A percentile compares a stretch with the other conserved stretches of the same genome.
Conservation (phyloP, 2,888 invertebrate species). For the Idaea dimidiata region DNA sequence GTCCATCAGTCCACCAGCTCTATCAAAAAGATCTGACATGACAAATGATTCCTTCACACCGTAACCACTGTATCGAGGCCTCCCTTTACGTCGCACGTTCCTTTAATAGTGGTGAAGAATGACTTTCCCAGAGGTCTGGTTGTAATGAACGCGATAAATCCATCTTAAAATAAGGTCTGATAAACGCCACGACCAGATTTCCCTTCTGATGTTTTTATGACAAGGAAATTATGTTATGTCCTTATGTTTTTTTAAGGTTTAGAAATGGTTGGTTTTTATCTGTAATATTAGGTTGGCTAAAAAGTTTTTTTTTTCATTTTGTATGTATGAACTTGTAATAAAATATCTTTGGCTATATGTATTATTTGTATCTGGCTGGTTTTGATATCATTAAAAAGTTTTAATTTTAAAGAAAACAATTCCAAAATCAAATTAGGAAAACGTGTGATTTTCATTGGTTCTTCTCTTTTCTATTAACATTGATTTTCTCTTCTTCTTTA, state of each 20-base stretch:
- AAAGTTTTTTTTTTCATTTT: no score
- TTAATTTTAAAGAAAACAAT: no score
- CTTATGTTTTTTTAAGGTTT: background rate
- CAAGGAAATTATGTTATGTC: background rate
- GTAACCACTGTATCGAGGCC: slow-evolving; percentile 43
- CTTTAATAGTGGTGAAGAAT: slow-evolving; percentile 11
- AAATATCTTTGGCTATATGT: no score
- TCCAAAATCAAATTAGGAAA: no score
- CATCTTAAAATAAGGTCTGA: slow-evolving; percentile 58
- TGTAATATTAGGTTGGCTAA: no score
- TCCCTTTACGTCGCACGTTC: slow-evolving; percentile 14
- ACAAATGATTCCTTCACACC: slow-evolving; percentile 61
- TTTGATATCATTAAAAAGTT: no score
- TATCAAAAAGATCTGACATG: slow-evolving; percentile 73
- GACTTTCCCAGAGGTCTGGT: slow-evolving; percentile 28
- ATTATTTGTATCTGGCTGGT: no score
- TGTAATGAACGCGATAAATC: slow-evolving; percentile 43
- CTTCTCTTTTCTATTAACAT: no score
- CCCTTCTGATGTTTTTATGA: slow-evolving; percentile 14
- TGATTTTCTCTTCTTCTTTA: no score
- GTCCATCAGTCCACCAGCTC: slow-evolving; percentile 60
- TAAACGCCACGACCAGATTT: slow-evolving; percentile 41
- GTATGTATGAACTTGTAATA: no score
- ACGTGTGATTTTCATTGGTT: no score
- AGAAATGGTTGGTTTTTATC: no score